phyloP scores from a whole-genome alignment of 92 coral and sea anemone genomes.

The Porites rus region DNA sequence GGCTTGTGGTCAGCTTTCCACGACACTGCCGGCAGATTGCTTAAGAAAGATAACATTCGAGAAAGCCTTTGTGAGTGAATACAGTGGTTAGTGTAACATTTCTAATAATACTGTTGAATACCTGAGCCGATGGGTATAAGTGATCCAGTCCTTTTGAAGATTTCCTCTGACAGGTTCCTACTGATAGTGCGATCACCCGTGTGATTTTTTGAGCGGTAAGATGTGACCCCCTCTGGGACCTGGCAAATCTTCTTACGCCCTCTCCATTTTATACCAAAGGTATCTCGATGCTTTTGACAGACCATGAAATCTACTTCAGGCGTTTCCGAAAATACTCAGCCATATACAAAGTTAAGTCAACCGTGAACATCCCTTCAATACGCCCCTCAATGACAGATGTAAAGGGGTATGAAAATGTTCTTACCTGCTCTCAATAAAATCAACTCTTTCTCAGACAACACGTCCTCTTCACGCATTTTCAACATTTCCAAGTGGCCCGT shows the following conservation, averaged over 20 bases:
- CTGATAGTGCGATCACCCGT: not conserved
- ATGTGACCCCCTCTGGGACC: conserved; percentile 3
- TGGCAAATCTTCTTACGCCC: not conserved
- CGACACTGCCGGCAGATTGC: conserved; percentile 26
- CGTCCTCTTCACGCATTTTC: conserved; percentile 12
- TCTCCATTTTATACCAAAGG: conserved; percentile 14
- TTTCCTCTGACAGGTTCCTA: conserved; percentile 2
- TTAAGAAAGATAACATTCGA: not conserved
- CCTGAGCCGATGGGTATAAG: no score
- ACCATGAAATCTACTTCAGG: not conserved
- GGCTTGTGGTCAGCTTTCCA: conserved; percentile 18
- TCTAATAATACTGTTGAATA: no score
- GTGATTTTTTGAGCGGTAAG: conserved; percentile 1
- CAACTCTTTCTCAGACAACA: conserved; percentile 27
- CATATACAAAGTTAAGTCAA: not conserved
- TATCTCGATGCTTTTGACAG: conserved; percentile 3
- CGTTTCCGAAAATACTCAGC: not conserved
- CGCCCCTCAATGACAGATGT: no score
- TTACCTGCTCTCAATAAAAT: conserved; percentile 23
- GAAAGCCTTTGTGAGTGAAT: not conserved
- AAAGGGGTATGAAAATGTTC: not conserved
- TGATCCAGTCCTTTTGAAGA: no score
- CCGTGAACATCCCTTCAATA: no score
- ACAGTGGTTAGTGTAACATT: not conserved
- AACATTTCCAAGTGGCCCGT: conserved; percentile 25